These are phyloP conservation scores for Danio choprae DNA, from an alignment of 2,797 vertebrate species.

Conservation along the genomic window DNA sequence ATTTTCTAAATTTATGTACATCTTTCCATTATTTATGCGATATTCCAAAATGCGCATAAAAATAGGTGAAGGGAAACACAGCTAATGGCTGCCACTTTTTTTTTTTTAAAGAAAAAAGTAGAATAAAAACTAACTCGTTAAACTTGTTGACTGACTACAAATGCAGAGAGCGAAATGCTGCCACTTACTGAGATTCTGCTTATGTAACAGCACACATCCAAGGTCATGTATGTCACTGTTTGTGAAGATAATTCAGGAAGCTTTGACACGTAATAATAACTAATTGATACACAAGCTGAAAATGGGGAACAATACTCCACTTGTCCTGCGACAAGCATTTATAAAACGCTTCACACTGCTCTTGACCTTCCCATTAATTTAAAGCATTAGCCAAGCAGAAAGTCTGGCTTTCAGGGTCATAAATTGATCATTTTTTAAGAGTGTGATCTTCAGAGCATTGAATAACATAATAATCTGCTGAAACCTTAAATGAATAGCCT, in stretches of 20 bases:
- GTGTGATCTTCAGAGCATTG: not conserved
- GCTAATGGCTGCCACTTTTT: not conserved
- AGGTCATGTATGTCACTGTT: not conserved
- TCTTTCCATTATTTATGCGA: too few species aligned
- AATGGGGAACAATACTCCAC: not conserved
- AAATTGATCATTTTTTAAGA: constrained; percentile 14
- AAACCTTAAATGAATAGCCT: not conserved
- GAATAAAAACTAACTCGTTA: not conserved
- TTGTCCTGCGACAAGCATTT: not conserved
- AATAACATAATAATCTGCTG: not conserved
- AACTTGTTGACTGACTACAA: not conserved
- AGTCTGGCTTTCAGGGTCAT: constrained; percentile 26
- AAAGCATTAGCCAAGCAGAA: constrained; percentile 20
- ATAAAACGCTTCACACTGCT: not conserved
- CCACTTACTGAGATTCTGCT: not conserved
- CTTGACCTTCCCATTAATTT: constrained; percentile 19
- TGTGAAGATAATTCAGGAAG: not conserved
- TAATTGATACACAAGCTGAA: not conserved
- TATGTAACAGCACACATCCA: not conserved
- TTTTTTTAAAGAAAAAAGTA: not conserved
- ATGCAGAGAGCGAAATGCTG: not conserved
- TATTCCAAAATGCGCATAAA: too few species aligned
- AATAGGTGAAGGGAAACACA: too few species aligned
- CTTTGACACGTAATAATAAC: not conserved
- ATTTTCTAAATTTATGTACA: too few species aligned